These are phyloP conservation scores for Bufo bufo DNA, from an alignment of 2,113 vertebrate species.

Conservation along the genomic window DNA sequence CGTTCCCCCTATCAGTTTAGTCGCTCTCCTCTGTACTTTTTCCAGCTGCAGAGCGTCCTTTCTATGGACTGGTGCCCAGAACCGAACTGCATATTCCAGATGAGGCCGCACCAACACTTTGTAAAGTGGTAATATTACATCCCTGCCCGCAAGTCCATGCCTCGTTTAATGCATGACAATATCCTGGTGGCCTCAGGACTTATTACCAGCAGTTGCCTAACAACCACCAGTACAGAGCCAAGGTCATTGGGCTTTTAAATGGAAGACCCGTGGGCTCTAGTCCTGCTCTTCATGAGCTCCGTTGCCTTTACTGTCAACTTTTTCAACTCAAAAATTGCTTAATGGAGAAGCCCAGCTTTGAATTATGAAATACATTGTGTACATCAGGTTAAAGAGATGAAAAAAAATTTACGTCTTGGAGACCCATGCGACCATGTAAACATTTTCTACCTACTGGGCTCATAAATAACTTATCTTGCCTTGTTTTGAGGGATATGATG, in stretches of 20 bases:
- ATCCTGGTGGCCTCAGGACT: too few species aligned
- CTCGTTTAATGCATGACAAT: too few species aligned
- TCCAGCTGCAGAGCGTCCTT: too few species aligned
- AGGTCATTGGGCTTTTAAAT: background rate
- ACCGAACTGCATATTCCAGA: too few species aligned
- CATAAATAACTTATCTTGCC: slow-evolving; percentile 30
- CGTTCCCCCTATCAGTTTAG: too few species aligned
- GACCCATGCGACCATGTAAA: background rate
- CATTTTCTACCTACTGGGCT: background rate
- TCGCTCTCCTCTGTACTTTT: too few species aligned
- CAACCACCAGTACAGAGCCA: background rate
- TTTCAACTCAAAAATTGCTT: background rate
- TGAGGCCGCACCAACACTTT: too few species aligned
- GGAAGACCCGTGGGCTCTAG: background rate
- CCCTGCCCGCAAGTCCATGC: too few species aligned
- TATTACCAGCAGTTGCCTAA: too few species aligned
- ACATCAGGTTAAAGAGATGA: background rate
- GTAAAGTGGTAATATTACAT: too few species aligned
- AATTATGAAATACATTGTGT: background rate
- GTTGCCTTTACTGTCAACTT: background rate
- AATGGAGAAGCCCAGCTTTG: background rate
- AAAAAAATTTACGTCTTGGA: background rate
- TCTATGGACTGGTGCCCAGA: too few species aligned
- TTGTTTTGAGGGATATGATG: background rate
- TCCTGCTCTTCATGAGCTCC: background rate